Evolutionary conservation across 2,113 vertebrate genomes (phyloP), one percentile per base, ranked within the genome.

Genomic region (Mionectes macconnelli): DNA sequence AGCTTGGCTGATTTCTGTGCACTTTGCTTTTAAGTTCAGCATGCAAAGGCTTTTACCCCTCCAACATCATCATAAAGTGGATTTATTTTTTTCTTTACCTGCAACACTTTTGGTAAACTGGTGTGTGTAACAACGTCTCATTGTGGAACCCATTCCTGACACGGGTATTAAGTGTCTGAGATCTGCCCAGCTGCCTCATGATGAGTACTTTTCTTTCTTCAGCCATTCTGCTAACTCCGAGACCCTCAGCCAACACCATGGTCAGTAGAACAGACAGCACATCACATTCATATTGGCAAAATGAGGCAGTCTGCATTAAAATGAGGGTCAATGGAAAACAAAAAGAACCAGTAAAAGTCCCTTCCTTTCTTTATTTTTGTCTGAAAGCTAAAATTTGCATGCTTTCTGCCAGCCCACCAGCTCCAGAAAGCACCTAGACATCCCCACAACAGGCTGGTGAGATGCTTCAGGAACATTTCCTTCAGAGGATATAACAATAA

Each of bases 381-480:
- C 80, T 72, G 28, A 93, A 94, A 72, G 37, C 68, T 87, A 62
- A 72, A 70, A 78, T 90, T 42, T 94, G 52, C 82, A n/a, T 86
- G 55, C 40, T 84, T 80, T 45, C 64, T 87, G 49, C 20, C 19
- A 80, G 39, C 12, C 39, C 1, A 13, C 20, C 37, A 57, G 37
- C 56, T 81, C 49, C 66, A 92, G 69, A 96, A 96, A 94, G 62
- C 62, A 95, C 83, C 83, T 68, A 81, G 49, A 89, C 45, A 60
- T 91, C 85, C 75, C 83, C 85, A 68, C 12, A 82, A n/a, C 9
- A 56, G 18, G 12, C 31, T 56, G 37, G 16, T 63, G 31, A 75
- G 79, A 53, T 45, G 30, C 19, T 89, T 90, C 52, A 72, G 45
- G 60, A n/a, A 4, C 21, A 10, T 52, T 86, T 89, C 24, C 52